These are phyloP conservation scores for Bombus sibiricus DNA, from an alignment of 1,140 invertebrate genomes.

Conservation along the genomic window DNA sequence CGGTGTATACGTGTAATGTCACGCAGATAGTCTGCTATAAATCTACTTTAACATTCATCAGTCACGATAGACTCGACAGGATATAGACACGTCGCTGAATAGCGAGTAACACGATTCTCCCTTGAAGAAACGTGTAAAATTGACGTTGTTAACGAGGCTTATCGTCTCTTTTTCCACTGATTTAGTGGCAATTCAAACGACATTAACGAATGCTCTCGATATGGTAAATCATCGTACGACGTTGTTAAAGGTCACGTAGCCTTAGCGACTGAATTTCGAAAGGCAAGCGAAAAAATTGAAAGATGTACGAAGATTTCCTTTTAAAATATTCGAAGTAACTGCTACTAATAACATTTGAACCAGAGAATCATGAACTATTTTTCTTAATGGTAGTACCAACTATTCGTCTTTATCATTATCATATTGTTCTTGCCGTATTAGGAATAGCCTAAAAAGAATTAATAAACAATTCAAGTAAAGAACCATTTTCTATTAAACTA, in stretches of 20 bases:
- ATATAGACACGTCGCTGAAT: neutral
- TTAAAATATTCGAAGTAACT: too few relatives aligned
- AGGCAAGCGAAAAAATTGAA: too few relatives aligned
- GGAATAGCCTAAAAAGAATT: too few relatives aligned
- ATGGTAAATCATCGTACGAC: neutral
- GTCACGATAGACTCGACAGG: slow-evolving; percentile 3
- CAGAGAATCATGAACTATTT: too few relatives aligned
- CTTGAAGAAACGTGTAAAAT: neutral
- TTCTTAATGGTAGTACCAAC: too few relatives aligned
- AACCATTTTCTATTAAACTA: too few relatives aligned
- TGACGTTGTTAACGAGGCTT: neutral
- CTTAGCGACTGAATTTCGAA: too few relatives aligned
- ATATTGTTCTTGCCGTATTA: too few relatives aligned
- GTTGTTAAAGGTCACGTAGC: neutral
- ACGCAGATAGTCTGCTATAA: neutral
- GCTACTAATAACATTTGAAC: too few relatives aligned
- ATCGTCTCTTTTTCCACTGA: neutral
- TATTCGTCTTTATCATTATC: too few relatives aligned
- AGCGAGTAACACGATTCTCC: neutral
- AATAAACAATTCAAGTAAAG: too few relatives aligned
- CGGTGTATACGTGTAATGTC: neutral
- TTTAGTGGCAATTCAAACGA: neutral
- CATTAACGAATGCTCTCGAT: neutral
- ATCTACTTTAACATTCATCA: slow-evolving; percentile 15
- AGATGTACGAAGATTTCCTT: too few relatives aligned